Evolutionary conservation across 1,140 invertebrate species (phyloP), one percentile per base, ranked within the genome.

Genomic region (Macrobrachium nipponense): DNA sequence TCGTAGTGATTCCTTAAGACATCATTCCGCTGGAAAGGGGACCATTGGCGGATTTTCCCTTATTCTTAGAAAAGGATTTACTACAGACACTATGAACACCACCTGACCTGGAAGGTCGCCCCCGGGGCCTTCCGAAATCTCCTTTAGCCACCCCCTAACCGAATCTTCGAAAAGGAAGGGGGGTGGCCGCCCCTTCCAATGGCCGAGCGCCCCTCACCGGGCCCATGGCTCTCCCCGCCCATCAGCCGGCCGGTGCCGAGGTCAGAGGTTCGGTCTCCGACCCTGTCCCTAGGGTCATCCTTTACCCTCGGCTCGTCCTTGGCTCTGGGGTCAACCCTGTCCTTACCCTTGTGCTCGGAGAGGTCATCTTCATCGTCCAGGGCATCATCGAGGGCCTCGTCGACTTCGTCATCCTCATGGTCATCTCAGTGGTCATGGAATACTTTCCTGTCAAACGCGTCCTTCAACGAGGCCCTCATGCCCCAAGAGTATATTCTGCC

Each of bases 391-490:
- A 44, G 83, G 12, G 77, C 62, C 66, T 85, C 83, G n/a, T 79
- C 83, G 11, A 72, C 83, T 14, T 85, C 83, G 44, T 85, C 83
- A 77, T 85, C 83, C 11, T 85, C 83, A 15, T 85, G 83, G 83
- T 85, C 83, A 66, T 85, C 83, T n/a, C 83, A 85, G 59, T 85
- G 83, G 83, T 85, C 83, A 17, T 85, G 83, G 83, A 78, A 61
- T 58, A 85, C 83, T 14, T 43, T 85, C 12, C 76, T 85, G 62
- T 85, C 83, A 23, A 79, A 78, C 8, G 51, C 83, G 43, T 85
- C 83, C 12, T 61, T 79, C n/a, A 18, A 36, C 2, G 83, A 85
- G 62, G 62, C 62, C 66, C 58, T 85, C 7, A 36, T 85, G 23
- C 83, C 83, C n/a, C 83, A 76, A 10, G 83, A 85, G 23, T 85